These are phyloP conservation scores for Epinephelus fuscoguttatus DNA, from an alignment of 2,113 vertebrate species.

Conservation along the genomic window DNA sequence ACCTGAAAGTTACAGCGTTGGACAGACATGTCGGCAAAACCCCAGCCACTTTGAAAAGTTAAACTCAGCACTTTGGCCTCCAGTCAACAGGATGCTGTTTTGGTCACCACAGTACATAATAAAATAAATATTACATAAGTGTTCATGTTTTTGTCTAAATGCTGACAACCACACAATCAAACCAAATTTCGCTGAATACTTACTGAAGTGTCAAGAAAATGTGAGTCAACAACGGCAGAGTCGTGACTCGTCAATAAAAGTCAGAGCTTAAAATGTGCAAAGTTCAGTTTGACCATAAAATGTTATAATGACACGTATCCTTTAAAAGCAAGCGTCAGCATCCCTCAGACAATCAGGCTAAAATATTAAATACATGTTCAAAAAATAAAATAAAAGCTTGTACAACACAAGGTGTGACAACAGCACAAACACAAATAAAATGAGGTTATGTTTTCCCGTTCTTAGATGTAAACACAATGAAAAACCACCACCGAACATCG, in stretches of 20 bases:
- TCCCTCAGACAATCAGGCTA: constrained; percentile 4
- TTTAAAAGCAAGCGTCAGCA: background rate
- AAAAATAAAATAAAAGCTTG: background rate
- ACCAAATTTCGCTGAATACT: background rate
- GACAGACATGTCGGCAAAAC: constrained; percentile 1
- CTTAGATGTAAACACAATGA: constrained; percentile 42
- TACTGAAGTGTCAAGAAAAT: background rate
- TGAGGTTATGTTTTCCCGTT: background rate
- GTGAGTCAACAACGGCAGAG: background rate
- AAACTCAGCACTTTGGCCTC: background rate
- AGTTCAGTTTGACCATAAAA: constrained; percentile 13
- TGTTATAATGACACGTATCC: background rate
- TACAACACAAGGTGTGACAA: background rate
- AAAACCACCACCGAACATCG: background rate
- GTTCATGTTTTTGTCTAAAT: background rate
- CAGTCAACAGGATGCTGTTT: background rate
- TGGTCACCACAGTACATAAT: background rate
- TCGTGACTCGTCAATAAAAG: background rate
- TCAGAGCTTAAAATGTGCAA: constrained; percentile 20
- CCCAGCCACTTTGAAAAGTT: background rate
- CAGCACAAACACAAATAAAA: constrained; percentile 11
- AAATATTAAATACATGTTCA: constrained; percentile 29
- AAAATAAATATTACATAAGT: constrained; percentile 16
- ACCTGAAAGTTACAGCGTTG: constrained; percentile 9
- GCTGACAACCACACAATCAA: constrained; percentile 16